Evolutionary conservation across 1,140 invertebrate genomes (phyloP).

Genomic region (Bombus breviceps): DNA sequence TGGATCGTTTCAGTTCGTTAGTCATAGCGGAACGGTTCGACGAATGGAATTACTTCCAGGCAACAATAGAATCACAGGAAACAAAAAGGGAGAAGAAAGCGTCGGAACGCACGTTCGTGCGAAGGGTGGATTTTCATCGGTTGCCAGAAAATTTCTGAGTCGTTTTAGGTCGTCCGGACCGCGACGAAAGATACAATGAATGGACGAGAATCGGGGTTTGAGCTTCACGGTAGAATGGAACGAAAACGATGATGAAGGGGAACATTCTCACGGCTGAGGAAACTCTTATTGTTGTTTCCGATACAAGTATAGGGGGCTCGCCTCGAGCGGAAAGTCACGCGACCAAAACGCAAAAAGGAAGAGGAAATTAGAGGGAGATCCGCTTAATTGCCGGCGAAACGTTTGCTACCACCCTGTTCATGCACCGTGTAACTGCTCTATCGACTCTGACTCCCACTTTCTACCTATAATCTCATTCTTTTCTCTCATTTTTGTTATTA

Average conservation of each 20-base stretch:
- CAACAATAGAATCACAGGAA: background rate
- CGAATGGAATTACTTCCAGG: background rate
- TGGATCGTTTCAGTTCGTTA: slow-evolving; percentile 14
- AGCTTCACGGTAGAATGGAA: slow-evolving; percentile 48
- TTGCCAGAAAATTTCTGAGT: background rate
- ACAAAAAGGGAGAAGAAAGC: too few species aligned
- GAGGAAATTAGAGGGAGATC: slow-evolving; percentile 65
- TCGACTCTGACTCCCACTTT: background rate
- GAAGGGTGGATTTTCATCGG: background rate
- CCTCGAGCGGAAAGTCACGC: slow-evolving; percentile 69
- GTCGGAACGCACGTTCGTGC: background rate
- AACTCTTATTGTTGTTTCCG: slow-evolving; percentile 61
- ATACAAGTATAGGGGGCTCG: slow-evolving; percentile 15
- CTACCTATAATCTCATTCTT: background rate
- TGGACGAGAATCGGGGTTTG: slow-evolving; percentile 3
- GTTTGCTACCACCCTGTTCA: slow-evolving; percentile 52
- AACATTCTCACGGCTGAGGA: slow-evolving; percentile 64
- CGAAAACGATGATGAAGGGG: slow-evolving; percentile 24
- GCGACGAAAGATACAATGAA: slow-evolving; percentile 10
- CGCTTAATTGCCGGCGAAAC: slow-evolving; percentile 54
- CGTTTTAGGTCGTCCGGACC: background rate
- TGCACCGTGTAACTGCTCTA: slow-evolving; percentile 27
- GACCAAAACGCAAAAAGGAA: slow-evolving; percentile 59
- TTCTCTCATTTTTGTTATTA: background rate
- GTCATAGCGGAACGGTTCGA: background rate